Conservation (phyloP, 1,140 invertebrate species). For the Drosophila varians region DNA sequence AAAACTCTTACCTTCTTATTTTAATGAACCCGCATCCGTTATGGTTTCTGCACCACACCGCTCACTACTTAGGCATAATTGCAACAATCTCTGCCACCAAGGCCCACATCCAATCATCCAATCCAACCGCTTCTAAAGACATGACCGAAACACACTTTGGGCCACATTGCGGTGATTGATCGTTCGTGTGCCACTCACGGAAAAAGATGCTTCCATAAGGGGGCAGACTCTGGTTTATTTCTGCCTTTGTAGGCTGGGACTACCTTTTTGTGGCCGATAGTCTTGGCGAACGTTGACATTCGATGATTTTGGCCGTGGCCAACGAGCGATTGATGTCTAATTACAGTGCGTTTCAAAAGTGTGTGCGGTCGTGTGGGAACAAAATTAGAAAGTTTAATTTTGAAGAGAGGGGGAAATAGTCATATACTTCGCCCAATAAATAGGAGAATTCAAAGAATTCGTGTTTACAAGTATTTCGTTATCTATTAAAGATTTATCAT, state of each 20-base stretch:
- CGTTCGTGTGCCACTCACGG: conserved; percentile 57
- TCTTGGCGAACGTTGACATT: conserved; percentile 42
- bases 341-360: conserved; percentile 15
- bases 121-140: conserved; percentile 51
- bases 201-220: conserved; percentile 25
- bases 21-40: conserved; percentile 61
- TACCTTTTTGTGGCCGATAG: conserved; percentile 12
- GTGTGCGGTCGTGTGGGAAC: background rate
- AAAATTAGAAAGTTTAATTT: background rate
- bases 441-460: conserved; percentile 6
- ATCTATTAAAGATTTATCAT: background rate
- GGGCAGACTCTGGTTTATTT: conserved; percentile 13
- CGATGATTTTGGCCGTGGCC: conserved; percentile 29
- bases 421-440: background rate
- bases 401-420: too few relatives aligned
- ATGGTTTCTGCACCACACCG: conserved; percentile 6
- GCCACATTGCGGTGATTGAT: conserved; percentile 59
- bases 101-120: conserved; percentile 40
- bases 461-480: conserved; percentile 12
- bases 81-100: conserved; percentile 47
- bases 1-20: conserved; percentile 33
- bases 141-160: conserved; percentile 55
- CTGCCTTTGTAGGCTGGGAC: conserved; percentile 19
- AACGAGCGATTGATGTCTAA: conserved; percentile 29
- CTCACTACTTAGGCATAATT: conserved; percentile 51